These are phyloP conservation scores for Pteruthius melanotis DNA, from an alignment of 2,113 vertebrate species.

Conservation along the genomic window DNA sequence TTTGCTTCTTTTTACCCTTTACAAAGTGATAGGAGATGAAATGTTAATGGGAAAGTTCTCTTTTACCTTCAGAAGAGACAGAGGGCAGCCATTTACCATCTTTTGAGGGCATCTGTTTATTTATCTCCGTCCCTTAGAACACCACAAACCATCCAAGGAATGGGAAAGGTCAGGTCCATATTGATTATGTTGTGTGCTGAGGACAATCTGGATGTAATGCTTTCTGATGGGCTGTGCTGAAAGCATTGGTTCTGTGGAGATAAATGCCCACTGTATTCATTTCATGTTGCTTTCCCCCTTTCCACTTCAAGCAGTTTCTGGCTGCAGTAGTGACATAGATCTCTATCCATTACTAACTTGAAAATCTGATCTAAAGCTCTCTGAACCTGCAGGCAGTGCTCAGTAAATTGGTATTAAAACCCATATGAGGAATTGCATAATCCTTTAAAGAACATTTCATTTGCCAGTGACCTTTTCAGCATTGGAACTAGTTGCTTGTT, in stretches of 20 bases:
- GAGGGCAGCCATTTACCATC: neutral
- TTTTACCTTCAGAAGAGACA: neutral
- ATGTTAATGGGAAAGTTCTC: neutral
- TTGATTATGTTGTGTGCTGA: neutral
- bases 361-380: constrained; percentile 52
- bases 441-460: constrained; percentile 51
- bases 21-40: neutral
- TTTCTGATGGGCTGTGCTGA: neutral
- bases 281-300: neutral
- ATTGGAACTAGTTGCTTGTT: constrained; percentile 14
- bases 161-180: neutral
- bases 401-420: constrained; percentile 62
- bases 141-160: neutral
- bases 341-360: constrained; percentile 37
- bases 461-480: constrained; percentile 64
- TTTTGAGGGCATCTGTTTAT: neutral
- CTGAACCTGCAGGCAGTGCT: constrained; percentile 52
- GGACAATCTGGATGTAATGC: neutral
- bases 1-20: constrained; percentile 1
- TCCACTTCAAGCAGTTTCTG: constrained; percentile 11
- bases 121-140: neutral
- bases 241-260: neutral
- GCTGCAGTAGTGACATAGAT: constrained; percentile 38
- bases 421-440: constrained; percentile 50
- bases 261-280: neutral